phyloP scores from a whole-genome alignment of 2,113 vertebrate species.

The Corythornis madagascariensis region DNA sequence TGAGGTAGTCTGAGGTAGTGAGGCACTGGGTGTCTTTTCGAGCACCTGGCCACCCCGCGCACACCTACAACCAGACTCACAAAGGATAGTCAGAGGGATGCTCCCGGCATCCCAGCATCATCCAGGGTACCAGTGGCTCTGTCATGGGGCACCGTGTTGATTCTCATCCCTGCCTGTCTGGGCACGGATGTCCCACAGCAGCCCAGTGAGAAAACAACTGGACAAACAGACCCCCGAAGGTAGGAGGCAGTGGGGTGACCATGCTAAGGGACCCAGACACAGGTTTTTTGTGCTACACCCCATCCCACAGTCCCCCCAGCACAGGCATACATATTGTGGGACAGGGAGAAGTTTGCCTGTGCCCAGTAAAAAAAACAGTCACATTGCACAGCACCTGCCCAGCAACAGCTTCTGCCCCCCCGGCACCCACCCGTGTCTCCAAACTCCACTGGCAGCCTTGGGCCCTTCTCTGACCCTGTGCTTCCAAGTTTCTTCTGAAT shows the following conservation, averaged over 20 bases:
- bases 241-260: background rate
- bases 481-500: conserved; percentile 64
- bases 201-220: rapidly evolving
- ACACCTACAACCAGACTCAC: background rate
- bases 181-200: background rate
- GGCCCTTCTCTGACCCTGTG: conserved; percentile 32
- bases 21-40: background rate
- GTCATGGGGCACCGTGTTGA: rapidly evolving
- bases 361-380: background rate
- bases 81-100: background rate
- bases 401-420: background rate
- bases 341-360: background rate
- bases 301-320: background rate
- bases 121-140: background rate
- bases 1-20: background rate
- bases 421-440: background rate
- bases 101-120: background rate
- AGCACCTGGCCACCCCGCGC: rapidly evolving
- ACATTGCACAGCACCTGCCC: rapidly evolving
- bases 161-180: background rate
- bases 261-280: background rate
- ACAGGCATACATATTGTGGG: rapidly evolving
- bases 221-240: rapidly evolving
- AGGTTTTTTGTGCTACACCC: background rate
- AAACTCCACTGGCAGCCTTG: conserved; percentile 5